A percentile compares a stretch with the other conserved stretches of the same genome.
Conservation (phyloP, 92 coral and sea anemone genomes). For the Desmophyllum pertusum region DNA sequence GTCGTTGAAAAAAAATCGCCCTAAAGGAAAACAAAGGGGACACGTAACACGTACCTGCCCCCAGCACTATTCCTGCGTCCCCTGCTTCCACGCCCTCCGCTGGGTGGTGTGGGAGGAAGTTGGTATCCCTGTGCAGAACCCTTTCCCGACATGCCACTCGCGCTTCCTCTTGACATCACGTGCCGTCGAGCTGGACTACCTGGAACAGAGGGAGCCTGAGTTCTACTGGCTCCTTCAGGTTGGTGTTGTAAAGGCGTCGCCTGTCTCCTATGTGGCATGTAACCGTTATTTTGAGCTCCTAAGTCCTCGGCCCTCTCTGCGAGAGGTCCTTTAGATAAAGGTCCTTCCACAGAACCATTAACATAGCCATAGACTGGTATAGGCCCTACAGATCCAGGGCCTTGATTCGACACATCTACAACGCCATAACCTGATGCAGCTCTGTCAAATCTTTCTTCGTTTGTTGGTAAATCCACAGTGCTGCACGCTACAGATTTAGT, state of each 20-base stretch:
- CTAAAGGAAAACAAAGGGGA: background rate
- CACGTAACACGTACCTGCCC: slow-evolving; percentile 54
- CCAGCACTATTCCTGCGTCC: slow-evolving; percentile 74
- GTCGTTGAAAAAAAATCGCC: no score
- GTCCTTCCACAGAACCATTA: slow-evolving; percentile 10
- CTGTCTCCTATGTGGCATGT: slow-evolving; percentile 7
- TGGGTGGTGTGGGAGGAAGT: slow-evolving; percentile 88
- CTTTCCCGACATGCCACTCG: slow-evolving; percentile 44
- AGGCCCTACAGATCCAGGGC: background rate
- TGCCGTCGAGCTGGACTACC: slow-evolving; percentile 49
- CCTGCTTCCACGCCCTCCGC: slow-evolving; percentile 76
- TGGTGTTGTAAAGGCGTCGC: background rate
- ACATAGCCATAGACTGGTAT: background rate
- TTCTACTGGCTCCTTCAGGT: slow-evolving; percentile 8
- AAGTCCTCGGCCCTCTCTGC: slow-evolving; percentile 5
- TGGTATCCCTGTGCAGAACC: slow-evolving; percentile 49
- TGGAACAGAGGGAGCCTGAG: slow-evolving; percentile 28
- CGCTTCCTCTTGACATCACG: slow-evolving; percentile 32
- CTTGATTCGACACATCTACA: background rate
- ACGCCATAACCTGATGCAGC: background rate
- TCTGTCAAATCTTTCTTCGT: slow-evolving; percentile 20
- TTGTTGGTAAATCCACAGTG: slow-evolving; percentile 59
- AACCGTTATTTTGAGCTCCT: slow-evolving; percentile 20
- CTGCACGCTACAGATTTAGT: slow-evolving; percentile 59
- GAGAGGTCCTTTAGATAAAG: background rate